These are phyloP conservation scores for Kryptopterus vitreolus DNA, from an alignment of 2,797 vertebrate species.

Conservation along the genomic window DNA sequence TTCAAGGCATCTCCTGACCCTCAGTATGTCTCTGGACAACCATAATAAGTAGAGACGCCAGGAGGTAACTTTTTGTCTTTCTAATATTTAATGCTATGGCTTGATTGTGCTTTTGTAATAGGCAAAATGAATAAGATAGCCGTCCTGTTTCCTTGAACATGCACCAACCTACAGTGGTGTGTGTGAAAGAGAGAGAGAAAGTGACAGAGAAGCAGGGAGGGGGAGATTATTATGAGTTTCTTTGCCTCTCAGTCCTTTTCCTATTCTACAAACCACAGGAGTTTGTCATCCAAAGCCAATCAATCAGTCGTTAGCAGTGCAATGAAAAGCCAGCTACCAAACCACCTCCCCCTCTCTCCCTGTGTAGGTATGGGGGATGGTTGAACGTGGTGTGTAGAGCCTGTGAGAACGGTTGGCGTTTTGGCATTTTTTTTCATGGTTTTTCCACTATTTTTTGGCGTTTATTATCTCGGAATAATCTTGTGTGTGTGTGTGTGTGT, in stretches of 20 bases:
- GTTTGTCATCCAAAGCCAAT: conserved; percentile 49
- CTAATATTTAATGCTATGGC: not conserved
- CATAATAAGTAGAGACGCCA: not conserved
- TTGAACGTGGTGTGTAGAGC: too few species aligned
- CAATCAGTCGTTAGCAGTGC: conserved; percentile 39
- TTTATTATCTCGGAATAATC: too few species aligned
- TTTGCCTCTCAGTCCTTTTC: conserved; percentile 12
- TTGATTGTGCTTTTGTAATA: not conserved
- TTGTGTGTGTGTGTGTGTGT: too few species aligned
- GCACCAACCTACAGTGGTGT: not conserved
- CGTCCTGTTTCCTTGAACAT: not conserved
- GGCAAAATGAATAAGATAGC: conserved; percentile 20
- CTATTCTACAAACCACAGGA: conserved; percentile 38
- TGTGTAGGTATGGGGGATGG: too few species aligned
- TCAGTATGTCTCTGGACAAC: not conserved
- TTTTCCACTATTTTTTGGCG: too few species aligned
- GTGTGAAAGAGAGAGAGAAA: not conserved
- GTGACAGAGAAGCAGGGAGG: not conserved
- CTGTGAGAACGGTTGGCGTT: too few species aligned
- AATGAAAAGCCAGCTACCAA: conserved; percentile 39
- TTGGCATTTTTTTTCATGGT: too few species aligned
- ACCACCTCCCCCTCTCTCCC: conserved; percentile 13
- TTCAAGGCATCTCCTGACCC: not conserved
- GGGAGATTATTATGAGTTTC: conserved; percentile 12
- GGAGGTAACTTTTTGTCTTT: not conserved